Evolutionary conservation across 1,140 invertebrate species (phyloP).

Genomic region (Metopolophium dirhodum): DNA sequence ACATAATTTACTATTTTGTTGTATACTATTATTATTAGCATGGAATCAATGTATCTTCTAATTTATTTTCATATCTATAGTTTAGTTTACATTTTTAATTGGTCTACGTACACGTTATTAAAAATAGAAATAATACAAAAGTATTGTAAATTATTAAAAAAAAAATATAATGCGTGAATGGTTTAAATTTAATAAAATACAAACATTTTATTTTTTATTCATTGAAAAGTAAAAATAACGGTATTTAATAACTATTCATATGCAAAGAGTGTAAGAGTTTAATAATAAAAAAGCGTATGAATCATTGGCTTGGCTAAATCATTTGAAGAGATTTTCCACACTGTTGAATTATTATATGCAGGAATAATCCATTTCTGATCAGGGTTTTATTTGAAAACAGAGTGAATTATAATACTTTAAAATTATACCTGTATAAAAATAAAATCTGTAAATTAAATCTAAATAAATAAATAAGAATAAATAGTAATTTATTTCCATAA

Average conservation of each 20-base stretch:
- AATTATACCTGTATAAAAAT: background rate
- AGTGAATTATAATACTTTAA: background rate
- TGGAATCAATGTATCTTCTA: background rate
- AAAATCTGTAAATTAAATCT: background rate
- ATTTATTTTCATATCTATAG: background rate
- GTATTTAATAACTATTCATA: background rate
- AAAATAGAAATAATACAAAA: background rate
- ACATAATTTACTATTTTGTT: background rate
- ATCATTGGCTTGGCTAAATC: background rate
- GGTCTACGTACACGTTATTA: background rate
- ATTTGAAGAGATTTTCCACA: background rate
- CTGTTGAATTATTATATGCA: background rate
- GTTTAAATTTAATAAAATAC: background rate
- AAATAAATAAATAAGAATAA: background rate
- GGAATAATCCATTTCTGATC: background rate
- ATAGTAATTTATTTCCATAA: background rate
- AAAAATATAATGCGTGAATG: background rate
- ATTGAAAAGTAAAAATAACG: background rate
- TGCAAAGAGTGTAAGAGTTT: background rate
- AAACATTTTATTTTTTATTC: background rate
- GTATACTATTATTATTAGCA: background rate
- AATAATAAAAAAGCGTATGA: background rate
- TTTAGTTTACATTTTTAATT: background rate
- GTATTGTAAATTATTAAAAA: background rate
- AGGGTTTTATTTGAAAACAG: background rate